Evolutionary conservation across 2,888 invertebrate genomes (phyloP).

Genomic region (Trichacis sp.): DNA sequence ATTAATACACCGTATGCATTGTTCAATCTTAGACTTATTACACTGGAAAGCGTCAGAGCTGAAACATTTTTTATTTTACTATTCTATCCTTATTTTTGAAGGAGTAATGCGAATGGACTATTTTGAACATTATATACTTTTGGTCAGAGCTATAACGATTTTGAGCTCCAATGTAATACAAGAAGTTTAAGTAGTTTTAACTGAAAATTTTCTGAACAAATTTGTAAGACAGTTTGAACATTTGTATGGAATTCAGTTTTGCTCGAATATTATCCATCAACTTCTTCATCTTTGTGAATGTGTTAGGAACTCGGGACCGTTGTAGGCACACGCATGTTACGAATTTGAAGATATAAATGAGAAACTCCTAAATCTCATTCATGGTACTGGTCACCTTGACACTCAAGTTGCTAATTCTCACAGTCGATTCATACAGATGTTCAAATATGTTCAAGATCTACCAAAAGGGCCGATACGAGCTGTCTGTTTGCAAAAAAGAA

Average conservation of each 20-base stretch:
- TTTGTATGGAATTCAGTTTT: slow-evolving; percentile 1
- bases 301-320: slow-evolving; percentile 17
- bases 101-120: slow-evolving; percentile 17
- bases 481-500: too few relatives aligned
- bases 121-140: too few relatives aligned
- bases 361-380: slow-evolving; percentile 10
- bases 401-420: background rate
- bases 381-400: slow-evolving; percentile 3
- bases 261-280: slow-evolving; percentile 15
- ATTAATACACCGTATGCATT: slow-evolving; percentile 37
- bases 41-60: slow-evolving; percentile 38
- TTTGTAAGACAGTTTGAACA: slow-evolving; percentile 3
- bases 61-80: slow-evolving; percentile 28
- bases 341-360: slow-evolving; percentile 22
- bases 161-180: too few relatives aligned
- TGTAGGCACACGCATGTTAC: slow-evolving; percentile 19
- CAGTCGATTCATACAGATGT: too few relatives aligned
- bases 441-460: too few relatives aligned
- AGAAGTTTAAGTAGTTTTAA: background rate
- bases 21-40: slow-evolving; percentile 21
- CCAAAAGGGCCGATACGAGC: too few relatives aligned
- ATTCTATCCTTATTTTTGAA: slow-evolving; percentile 25
- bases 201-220: background rate
- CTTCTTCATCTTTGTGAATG: slow-evolving; percentile 11
- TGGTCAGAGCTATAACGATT: background rate